phyloP scores from a whole-genome alignment of 2,888 invertebrate genomes.

The Eurois occulta region DNA sequence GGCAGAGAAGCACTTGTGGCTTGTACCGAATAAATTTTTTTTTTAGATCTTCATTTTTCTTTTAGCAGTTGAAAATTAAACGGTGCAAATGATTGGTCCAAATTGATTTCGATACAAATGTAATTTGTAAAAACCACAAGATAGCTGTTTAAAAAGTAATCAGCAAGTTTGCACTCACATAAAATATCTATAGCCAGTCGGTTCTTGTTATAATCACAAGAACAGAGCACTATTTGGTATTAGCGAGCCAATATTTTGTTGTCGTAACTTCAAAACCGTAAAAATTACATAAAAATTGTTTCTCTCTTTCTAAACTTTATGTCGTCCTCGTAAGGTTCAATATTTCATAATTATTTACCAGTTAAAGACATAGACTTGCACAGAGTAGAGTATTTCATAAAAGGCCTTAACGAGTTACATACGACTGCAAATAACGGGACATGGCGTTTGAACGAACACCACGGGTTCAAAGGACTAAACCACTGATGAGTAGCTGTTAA shows the following conservation, averaged over 20 bases:
- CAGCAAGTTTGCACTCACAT: conserved; percentile 26
- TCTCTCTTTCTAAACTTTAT: conserved; percentile 15
- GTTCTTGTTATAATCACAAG: neutral
- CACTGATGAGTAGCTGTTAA: conserved; percentile 3
- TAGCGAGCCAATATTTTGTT: conserved; percentile 2
- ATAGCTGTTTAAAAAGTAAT: conserved; percentile 21
- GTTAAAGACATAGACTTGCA: conserved; percentile 19
- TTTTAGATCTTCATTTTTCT: neutral
- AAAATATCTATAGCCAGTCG: conserved; percentile 18
- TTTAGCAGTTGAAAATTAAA: neutral
- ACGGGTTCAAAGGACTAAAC: conserved; percentile 59
- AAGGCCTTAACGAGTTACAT: conserved; percentile 69
- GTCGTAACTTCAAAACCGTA: neutral
- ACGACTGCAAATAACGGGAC: conserved; percentile 77
- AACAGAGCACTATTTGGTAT: neutral
- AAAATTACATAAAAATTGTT: neutral
- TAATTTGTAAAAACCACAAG: neutral
- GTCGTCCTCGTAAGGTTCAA: conserved; percentile 14
- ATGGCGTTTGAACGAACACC: conserved; percentile 41
- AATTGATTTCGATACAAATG: neutral
- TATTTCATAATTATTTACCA: neutral
- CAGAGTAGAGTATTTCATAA: conserved; percentile 30
- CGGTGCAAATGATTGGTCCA: neutral
- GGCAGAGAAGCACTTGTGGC: too few relatives aligned
- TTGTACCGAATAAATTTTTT: too few relatives aligned